These are phyloP conservation scores for Artibeus jamaicensis DNA, from an alignment of 2,797 vertebrate species.

Conservation along the genomic window DNA sequence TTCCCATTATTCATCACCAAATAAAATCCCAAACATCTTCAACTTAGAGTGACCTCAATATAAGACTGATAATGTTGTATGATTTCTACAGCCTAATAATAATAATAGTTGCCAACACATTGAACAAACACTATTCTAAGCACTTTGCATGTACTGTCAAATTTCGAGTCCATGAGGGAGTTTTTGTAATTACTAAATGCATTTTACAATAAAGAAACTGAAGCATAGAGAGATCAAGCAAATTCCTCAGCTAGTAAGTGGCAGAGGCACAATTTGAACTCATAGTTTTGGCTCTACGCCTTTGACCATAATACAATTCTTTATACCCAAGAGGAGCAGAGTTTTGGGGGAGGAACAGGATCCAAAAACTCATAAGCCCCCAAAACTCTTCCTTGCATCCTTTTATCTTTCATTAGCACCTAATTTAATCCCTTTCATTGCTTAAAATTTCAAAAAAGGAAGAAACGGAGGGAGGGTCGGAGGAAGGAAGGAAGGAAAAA, in stretches of 20 bases:
- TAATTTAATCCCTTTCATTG: not conserved
- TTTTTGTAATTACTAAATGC: not conserved
- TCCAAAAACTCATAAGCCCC: not conserved
- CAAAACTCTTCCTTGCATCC: not conserved
- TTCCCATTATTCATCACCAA: not conserved
- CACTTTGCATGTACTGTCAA: not conserved
- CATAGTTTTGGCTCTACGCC: not conserved
- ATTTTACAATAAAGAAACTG: conserved; percentile 50
- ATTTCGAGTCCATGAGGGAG: not conserved
- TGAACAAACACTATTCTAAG: not conserved
- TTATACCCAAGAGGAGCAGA: not conserved
- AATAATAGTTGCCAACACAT: not conserved
- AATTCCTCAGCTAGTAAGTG: not conserved
- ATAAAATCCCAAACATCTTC: not conserved
- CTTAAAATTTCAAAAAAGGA: not conserved
- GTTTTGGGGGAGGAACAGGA: not conserved
- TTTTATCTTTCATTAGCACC: not conserved
- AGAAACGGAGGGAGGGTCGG: too few species aligned
- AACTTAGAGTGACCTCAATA: not conserved
- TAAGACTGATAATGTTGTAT: not conserved
- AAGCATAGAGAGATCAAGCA: not conserved
- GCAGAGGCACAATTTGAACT: not conserved
- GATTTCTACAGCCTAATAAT: not conserved
- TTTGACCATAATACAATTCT: not conserved
- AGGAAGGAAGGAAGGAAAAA: not conserved